Evolutionary conservation across 53 echinoderm and acorn worm species (phyloP).

Genomic region (Apostichopus leukothele): DNA sequence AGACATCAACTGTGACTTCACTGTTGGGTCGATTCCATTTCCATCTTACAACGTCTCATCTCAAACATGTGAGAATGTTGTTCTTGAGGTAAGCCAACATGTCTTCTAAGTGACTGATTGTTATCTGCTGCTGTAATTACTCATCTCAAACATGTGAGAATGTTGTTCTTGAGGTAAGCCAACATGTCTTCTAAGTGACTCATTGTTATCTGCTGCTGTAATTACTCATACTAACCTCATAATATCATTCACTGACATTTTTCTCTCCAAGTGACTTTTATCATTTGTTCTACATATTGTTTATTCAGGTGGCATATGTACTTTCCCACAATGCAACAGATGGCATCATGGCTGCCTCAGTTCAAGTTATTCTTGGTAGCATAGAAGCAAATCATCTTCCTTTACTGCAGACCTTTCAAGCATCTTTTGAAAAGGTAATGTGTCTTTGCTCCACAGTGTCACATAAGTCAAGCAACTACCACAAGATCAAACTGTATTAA

Average conservation of each 20-base stretch:
- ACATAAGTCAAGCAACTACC: too few species aligned
- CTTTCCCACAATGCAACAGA: conserved; percentile 88
- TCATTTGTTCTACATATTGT: not conserved
- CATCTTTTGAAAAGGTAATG: conserved; percentile 68
- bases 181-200: not conserved
- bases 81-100: conserved; percentile 49
- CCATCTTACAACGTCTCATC: conserved; percentile 52
- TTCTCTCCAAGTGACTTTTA: too few species aligned
- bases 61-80: conserved; percentile 61
- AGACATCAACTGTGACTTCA: conserved; percentile 55
- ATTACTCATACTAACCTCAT: not conserved
- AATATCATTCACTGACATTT: too few species aligned
- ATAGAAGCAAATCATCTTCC: conserved; percentile 36
- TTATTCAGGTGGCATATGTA: conserved; percentile 48
- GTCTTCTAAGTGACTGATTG: too few species aligned
- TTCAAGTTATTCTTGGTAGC: conserved; percentile 72
- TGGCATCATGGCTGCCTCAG: conserved; percentile 64
- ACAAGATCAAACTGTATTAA: too few species aligned
- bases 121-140: too few species aligned
- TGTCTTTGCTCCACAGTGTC: not conserved
- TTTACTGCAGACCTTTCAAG: conserved; percentile 74
- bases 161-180: conserved; percentile 57
- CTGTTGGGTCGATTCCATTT: conserved; percentile 37
- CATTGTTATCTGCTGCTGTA: too few species aligned
- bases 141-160: conserved; percentile 55